Evolutionary conservation across 2,113 vertebrate genomes (phyloP), one percentile per base, ranked within the genome.

Genomic region (Cryptotis parvus): DNA sequence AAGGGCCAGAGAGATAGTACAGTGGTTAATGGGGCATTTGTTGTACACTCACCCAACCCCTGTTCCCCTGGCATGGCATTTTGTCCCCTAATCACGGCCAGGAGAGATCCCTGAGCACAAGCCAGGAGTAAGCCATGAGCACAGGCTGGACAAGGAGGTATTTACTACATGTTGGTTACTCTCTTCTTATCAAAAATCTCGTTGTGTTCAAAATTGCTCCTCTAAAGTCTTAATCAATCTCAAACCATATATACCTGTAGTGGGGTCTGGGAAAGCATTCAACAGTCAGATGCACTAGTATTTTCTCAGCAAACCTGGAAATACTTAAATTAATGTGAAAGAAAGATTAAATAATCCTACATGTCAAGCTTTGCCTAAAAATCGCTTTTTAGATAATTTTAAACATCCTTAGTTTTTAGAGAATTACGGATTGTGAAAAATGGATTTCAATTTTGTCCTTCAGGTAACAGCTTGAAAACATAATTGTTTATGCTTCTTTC

Each of bases 111-210:
- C 18, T 58, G 55, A 24, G 55, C 18, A 58, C 55, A 58, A 58
- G 55, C 55, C 55, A 22, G 55, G 55, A 58, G 18, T 24, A 58
- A 20, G 5, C 18, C 55, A 58, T 20, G 6, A 22, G 55, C 22
- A 58, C 55, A 88, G 15, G 12, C 70, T 81, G 29, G 65, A 88
- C 75, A 58, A 93, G 14, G 43, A 77, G 35, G 10, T 84, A 1
- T 43, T 87, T 45, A 74, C 18, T 89, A 76, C 76, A n/a, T 41
- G 18, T 74, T 84, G 81, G 6, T 41, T 84, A 55, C 65, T 90
- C 89, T 88, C 20, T 94, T 82, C 8, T 82, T 92, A n/a, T 78
- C n/a, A 89, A 29, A 12, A 80, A 74, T 92, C 31, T 29, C 75
- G 6, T 74, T 78, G 49, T n/a, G 39, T 18, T 52, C 93, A 82